Evolutionary conservation across 2,797 vertebrate genomes (phyloP), one percentile per base, ranked within the genome.

Genomic region (Chaetodon trifasciatus): DNA sequence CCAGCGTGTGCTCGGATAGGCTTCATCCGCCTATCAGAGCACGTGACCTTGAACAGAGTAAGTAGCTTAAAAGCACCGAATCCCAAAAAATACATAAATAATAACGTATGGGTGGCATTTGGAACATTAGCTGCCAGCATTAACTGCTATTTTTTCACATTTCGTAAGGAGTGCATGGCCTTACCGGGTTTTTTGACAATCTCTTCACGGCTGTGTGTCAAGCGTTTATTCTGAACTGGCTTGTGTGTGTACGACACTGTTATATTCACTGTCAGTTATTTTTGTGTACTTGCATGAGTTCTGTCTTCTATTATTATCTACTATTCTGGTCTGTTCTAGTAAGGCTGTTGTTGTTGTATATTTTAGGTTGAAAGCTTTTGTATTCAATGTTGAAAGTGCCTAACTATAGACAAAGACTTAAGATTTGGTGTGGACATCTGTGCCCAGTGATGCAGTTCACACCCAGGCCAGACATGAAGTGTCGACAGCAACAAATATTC

Each of bases 401-500:
- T 4, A 1, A 46, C 19, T 57, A 40, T 32, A 42, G 24, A 55
- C 37, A 56, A 65, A 21, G 37, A 76, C 55, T 11, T 24, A 24
- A 40, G 21, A 21, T 35, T 65, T 74, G 32, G 23, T 39, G 58
- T 63, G 23, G 32, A 52, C 5, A n/a, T 67, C 50, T 55, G 47
- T 62, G 21, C 24, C 28, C 19, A 8, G 32, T 39, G 17, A 50
- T 60, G 15, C 6, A 11, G 56, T 78, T 81, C 68, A 74, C 60
- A 39, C 44, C 23, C 6, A 2, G 63, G 39, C 21, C 65, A 77
- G 72, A 64, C 44, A 28, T 61, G 73, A 21, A 66, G 23, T 44
- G 55, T 56, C 5, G 1, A 16, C 35, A 63, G 12, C 70, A 74
- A 63, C 69, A 82, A 76, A 82, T 72, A 78, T 40, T 62, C 50